These are phyloP conservation scores for Spodoptera picta DNA, from an alignment of 2,888 invertebrate genomes.

Conservation along the genomic window DNA sequence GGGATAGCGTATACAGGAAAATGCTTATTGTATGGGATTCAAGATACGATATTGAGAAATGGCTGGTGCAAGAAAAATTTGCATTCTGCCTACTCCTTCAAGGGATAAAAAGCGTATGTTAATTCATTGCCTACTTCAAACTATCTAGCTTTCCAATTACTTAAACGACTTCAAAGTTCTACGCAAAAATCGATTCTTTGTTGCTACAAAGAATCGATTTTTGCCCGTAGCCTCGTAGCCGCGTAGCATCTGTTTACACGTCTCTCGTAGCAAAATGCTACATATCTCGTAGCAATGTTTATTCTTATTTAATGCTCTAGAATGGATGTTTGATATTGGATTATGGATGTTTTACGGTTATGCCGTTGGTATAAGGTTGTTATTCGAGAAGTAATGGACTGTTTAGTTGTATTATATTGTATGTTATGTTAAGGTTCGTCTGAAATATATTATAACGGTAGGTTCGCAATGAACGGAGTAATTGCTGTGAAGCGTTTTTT, in stretches of 20 bases:
- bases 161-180: constrained; percentile 11
- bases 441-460: neutral
- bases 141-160: neutral
- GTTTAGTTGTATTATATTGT: constrained; percentile 27
- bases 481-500: too few relatives aligned
- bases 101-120: too few relatives aligned
- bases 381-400: constrained; percentile 33
- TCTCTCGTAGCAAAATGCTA: constrained; percentile 46
- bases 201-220: too few relatives aligned
- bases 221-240: constrained; percentile 38
- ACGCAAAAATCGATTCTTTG: constrained; percentile 25
- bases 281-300: constrained; percentile 31
- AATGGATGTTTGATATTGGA: constrained; percentile 37
- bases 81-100: too few relatives aligned
- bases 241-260: constrained; percentile 21
- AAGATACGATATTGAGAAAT: too few relatives aligned
- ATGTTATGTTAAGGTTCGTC: neutral
- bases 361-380: constrained; percentile 21
- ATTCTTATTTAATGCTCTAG: constrained; percentile 42
- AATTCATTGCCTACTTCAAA: neutral
- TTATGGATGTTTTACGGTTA: constrained; percentile 45
- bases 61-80: too few relatives aligned
- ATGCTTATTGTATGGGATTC: too few relatives aligned
- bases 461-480: too few relatives aligned
- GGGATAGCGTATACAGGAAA: too few relatives aligned